A percentile compares a stretch with the other conserved stretches of the same genome.
These are phyloP conservation scores for Hesperia comma DNA, from an alignment of 2,888 invertebrate genomes.

Conservation along the genomic window DNA sequence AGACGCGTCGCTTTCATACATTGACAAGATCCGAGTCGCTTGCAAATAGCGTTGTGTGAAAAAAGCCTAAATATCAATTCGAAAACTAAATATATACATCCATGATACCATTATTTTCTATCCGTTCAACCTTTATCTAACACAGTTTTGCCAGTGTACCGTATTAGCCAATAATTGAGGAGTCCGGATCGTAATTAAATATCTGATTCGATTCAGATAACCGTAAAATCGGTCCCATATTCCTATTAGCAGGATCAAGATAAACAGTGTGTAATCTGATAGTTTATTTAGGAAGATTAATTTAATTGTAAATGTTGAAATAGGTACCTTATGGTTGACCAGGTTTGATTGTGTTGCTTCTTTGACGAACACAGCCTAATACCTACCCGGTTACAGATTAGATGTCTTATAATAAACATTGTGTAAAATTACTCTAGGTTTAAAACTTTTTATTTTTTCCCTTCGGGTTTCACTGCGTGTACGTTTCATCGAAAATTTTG, in stretches of 20 bases:
- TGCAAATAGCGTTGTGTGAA: too few relatives aligned
- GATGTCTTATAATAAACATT: too few relatives aligned
- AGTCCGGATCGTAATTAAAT: conserved; percentile 33
- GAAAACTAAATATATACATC: not conserved
- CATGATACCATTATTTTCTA: not conserved
- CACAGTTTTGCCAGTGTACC: conserved; percentile 16
- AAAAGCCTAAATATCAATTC: too few relatives aligned
- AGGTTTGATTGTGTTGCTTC: too few relatives aligned
- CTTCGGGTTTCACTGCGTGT: too few relatives aligned
- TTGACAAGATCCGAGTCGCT: too few relatives aligned
- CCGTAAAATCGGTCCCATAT: conserved; percentile 35
- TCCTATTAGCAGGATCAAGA: conserved; percentile 28
- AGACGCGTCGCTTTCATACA: too few relatives aligned
- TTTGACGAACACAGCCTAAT: too few relatives aligned
- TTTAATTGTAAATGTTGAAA: not conserved
- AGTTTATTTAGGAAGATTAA: conserved; percentile 30
- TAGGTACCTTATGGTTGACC: not conserved
- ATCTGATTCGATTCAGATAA: conserved; percentile 34
- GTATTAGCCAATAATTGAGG: conserved; percentile 29
- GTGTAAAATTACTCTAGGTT: too few relatives aligned
- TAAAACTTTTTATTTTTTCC: too few relatives aligned
- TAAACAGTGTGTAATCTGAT: conserved; percentile 24
- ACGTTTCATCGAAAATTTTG: too few relatives aligned
- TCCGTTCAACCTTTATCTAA: conserved; percentile 12
- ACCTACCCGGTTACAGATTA: too few relatives aligned